A percentile compares a stretch with the other conserved stretches of the same genome.
Evolutionary conservation across 2,797 vertebrate genomes (phyloP).

Genomic region (Sebastes oblongus): DNA sequence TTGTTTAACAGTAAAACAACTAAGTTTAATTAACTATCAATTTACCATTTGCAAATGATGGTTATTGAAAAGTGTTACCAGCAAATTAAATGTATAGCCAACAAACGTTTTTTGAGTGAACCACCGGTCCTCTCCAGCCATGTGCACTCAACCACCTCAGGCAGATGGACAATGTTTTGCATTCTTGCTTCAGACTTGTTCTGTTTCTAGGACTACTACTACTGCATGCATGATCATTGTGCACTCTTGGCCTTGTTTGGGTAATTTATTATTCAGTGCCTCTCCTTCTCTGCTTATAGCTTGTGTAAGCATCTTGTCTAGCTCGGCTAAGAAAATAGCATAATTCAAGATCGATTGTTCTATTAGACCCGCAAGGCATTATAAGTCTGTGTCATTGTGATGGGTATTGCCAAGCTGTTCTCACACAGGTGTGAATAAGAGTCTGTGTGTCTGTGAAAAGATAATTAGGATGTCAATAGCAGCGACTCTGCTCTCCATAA

Average conservation of each 20-base stretch:
- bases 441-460: slow-evolving; percentile 26
- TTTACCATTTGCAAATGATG: too few species aligned
- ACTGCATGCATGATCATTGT: slow-evolving; percentile 10
- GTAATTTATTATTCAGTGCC: slow-evolving; percentile 30
- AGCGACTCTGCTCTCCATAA: slow-evolving; percentile 9
- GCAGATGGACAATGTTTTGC: neutral
- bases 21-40: too few species aligned
- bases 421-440: slow-evolving; percentile 40
- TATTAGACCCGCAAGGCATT: slow-evolving; percentile 33
- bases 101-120: too few species aligned
- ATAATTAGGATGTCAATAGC: slow-evolving; percentile 58
- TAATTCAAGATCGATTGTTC: slow-evolving; percentile 46
- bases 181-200: neutral
- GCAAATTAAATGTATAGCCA: too few species aligned
- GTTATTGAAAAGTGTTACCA: too few species aligned
- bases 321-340: slow-evolving; percentile 32
- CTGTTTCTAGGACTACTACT: neutral
- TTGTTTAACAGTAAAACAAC: too few species aligned
- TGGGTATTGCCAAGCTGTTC: slow-evolving; percentile 33
- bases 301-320: slow-evolving; percentile 38
- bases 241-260: slow-evolving; percentile 1
- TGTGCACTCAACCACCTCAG: neutral
- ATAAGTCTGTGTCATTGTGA: slow-evolving; percentile 17
- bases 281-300: slow-evolving; percentile 14
- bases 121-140: neutral